phyloP scores from a whole-genome alignment of 2,113 vertebrate genomes.

The Dolichotis patagonum region DNA sequence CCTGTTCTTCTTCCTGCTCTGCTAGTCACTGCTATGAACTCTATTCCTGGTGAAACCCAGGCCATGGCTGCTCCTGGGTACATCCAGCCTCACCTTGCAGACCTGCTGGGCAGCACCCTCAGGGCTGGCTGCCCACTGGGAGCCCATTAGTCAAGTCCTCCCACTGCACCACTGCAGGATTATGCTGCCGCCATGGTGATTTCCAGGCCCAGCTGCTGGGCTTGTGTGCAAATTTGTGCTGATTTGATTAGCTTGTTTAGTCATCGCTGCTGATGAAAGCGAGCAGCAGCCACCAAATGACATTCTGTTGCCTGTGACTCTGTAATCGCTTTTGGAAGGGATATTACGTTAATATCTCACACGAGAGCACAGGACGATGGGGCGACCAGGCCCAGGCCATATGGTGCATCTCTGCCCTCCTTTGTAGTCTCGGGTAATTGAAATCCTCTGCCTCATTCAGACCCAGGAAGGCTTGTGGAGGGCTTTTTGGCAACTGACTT shows the following conservation, averaged over 20 bases:
- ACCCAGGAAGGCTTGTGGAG: background rate
- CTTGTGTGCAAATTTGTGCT: conserved; percentile 88
- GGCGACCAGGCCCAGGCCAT: conserved; percentile 77
- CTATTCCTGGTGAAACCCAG: conserved; percentile 6
- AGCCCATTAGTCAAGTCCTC: conserved; percentile 86
- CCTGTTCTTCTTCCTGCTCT: background rate
- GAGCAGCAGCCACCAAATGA: conserved; percentile 83
- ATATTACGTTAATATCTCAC: conserved; percentile 82
- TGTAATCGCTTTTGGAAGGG: conserved; percentile 81
- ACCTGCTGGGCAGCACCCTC: conserved; percentile 74
- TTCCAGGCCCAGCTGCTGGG: conserved; percentile 87
- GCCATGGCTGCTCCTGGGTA: conserved; percentile 68
- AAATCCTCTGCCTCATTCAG: conserved; percentile 38
- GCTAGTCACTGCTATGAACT: background rate
- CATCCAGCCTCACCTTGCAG: conserved; percentile 71
- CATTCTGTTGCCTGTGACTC: conserved; percentile 83
- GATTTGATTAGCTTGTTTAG: conserved; percentile 90
- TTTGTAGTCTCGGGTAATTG: conserved; percentile 76
- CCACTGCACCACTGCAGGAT: conserved; percentile 72
- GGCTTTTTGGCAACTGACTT: background rate
- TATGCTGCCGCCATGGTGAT: conserved; percentile 80
- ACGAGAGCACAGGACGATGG: conserved; percentile 60
- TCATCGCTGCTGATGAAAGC: conserved; percentile 83
- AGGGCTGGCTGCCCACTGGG: conserved; percentile 79
- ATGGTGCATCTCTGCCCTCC: conserved; percentile 76